phyloP scores from a whole-genome alignment of 1,140 invertebrate species.

The Elymnias hypermnestra region DNA sequence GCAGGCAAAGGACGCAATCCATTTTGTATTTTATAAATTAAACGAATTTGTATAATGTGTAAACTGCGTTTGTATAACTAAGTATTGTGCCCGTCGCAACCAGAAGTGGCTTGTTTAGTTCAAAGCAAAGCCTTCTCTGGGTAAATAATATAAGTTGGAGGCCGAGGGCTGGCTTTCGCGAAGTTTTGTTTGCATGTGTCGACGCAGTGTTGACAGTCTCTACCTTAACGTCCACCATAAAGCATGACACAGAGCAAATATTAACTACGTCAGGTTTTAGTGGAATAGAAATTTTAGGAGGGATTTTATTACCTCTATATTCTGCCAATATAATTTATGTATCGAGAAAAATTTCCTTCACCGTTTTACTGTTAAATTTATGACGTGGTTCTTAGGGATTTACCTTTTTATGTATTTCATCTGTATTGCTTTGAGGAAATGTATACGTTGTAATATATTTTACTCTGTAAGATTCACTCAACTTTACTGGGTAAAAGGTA shows the following conservation, averaged over 20 bases:
- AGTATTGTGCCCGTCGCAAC: constrained; percentile 27
- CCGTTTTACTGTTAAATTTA: no score
- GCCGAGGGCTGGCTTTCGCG: constrained; percentile 43
- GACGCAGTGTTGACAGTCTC: constrained; percentile 44
- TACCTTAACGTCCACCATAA: constrained; percentile 22
- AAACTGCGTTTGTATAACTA: constrained; percentile 22
- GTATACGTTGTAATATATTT: no score
- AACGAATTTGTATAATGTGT: constrained; percentile 21
- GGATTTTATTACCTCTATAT: neutral
- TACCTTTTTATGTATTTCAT: no score
- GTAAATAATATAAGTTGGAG: constrained; percentile 54
- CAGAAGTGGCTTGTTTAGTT: constrained; percentile 49
- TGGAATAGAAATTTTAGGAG: constrained; percentile 14
- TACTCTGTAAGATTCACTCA: no score
- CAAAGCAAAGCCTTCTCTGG: constrained; percentile 45
- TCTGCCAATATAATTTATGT: constrained; percentile 1
- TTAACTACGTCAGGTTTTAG: constrained; percentile 21
- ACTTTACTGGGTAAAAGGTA: no score
- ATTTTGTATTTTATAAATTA: constrained; percentile 12
- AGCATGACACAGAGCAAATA: constrained; percentile 24
- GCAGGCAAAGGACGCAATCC: neutral
- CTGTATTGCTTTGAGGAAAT: no score
- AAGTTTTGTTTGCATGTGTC: constrained; percentile 52
- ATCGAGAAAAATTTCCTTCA: neutral
- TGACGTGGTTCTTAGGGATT: no score